These are phyloP conservation scores for Antechinus stuartii DNA, from an alignment of 2,113 vertebrate genomes.

Conservation along the genomic window DNA sequence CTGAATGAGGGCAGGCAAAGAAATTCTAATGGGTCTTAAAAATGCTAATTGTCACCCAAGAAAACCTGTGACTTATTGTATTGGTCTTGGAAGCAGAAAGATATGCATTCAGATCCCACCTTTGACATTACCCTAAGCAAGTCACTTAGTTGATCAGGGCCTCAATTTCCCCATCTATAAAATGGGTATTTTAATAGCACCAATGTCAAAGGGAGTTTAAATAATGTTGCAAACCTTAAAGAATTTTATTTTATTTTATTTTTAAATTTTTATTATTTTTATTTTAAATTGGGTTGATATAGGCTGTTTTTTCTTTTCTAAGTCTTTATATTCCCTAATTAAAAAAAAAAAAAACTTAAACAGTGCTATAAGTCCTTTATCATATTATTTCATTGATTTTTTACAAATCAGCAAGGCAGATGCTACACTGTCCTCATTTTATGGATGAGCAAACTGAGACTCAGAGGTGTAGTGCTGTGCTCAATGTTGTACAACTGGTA, in stretches of 20 bases:
- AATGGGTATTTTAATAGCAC: neutral
- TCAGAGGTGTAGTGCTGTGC: neutral
- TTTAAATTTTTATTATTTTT: neutral
- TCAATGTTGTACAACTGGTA: neutral
- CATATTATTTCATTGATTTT: neutral
- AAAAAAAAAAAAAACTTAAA: neutral
- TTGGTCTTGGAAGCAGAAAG: neutral
- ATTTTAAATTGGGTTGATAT: neutral
- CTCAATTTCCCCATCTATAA: neutral
- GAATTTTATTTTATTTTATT: neutral
- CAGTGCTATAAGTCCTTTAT: neutral
- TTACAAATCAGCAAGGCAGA: neutral
- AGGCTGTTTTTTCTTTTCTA: neutral
- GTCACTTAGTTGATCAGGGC: neutral
- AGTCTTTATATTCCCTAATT: neutral
- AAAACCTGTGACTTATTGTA: no score
- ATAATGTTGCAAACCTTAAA: neutral
- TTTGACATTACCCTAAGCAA: neutral
- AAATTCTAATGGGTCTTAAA: no score
- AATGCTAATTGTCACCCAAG: no score
- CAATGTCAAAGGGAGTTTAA: neutral
- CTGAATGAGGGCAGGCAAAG: neutral
- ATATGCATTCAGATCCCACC: neutral
- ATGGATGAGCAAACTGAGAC: neutral
- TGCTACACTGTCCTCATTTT: neutral